A percentile compares a stretch with the other conserved stretches of the same genome.
Evolutionary conservation across 1,140 invertebrate species (phyloP).

Genomic region (Drosophila truncata): DNA sequence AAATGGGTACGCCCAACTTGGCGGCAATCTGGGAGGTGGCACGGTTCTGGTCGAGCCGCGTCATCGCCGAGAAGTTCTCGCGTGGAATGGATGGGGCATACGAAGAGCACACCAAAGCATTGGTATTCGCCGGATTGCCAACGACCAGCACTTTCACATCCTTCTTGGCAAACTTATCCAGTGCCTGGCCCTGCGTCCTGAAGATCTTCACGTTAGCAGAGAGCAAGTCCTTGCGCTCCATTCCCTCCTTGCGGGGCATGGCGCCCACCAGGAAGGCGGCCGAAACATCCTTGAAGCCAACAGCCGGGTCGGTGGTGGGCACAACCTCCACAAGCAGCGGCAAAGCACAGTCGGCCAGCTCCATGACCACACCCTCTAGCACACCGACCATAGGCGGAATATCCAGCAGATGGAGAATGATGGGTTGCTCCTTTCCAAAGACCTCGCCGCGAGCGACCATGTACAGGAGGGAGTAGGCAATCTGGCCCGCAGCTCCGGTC

Average conservation of each 20-base stretch:
- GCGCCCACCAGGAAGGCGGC: constrained; percentile 99
- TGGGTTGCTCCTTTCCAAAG: constrained; percentile 95
- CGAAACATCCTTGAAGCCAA: constrained; percentile 98
- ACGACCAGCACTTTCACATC: constrained; percentile 98
- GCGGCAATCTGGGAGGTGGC: constrained; percentile 93
- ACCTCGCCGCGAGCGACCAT: constrained; percentile 98
- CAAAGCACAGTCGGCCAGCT: constrained; percentile 97
- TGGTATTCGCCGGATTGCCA: constrained; percentile 99
- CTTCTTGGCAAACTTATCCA: constrained; percentile 97
- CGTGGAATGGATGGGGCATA: constrained; percentile 99
- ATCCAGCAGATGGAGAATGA: constrained; percentile 97
- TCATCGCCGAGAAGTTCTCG: constrained; percentile 99
- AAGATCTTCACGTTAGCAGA: constrained; percentile 99
- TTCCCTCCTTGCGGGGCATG: constrained; percentile 99
- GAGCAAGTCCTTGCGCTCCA: constrained; percentile 98
- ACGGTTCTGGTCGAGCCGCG: constrained; percentile 98
- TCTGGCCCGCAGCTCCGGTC: constrained; percentile 99
- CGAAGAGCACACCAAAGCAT: constrained; percentile 97
- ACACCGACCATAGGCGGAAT: constrained; percentile 98
- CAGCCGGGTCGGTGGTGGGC: constrained; percentile 94
- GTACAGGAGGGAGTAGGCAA: constrained; percentile 98
- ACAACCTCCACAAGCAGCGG: constrained; percentile 95
- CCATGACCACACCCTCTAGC: constrained; percentile 98
- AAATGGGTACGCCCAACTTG: constrained; percentile 89
- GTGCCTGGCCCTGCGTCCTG: constrained; percentile 96